Conservation (phyloP, 2,888 invertebrate species). For the Ptychoptera albimana region DNA sequence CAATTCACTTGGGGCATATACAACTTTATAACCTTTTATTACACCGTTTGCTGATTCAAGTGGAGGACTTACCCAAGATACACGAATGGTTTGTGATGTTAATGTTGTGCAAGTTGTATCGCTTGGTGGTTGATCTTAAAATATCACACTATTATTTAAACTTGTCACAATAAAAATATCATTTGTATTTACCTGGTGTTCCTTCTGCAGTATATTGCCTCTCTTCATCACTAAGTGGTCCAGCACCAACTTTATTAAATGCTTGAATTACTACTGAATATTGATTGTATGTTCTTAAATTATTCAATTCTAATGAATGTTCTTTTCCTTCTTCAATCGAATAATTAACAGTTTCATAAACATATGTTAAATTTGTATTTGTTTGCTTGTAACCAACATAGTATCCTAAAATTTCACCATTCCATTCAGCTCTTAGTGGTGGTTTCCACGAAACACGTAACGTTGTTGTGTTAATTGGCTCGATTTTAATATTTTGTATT, state of each 20-base stretch:
- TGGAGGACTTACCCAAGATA: conserved; percentile 90
- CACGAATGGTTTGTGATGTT: conserved; percentile 85
- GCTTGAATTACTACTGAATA: conserved; percentile 93
- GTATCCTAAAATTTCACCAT: conserved; percentile 80
- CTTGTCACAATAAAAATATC: no score
- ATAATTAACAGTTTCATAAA: conserved; percentile 84
- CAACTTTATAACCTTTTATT: conserved; percentile 89
- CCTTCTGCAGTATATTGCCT: conserved; percentile 91
- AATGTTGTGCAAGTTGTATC: conserved; percentile 84
- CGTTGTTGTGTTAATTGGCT: conserved; percentile 75
- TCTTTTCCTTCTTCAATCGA: conserved; percentile 84
- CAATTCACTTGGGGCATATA: conserved; percentile 78
- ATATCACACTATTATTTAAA: no score
- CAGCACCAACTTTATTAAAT: conserved; percentile 86
- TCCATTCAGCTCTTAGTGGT: conserved; percentile 78
- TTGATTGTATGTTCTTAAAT: conserved; percentile 81
- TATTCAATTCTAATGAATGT: conserved; percentile 66
- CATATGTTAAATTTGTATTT: conserved; percentile 69
- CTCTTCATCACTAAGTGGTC: conserved; percentile 77
- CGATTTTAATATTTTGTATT: conserved; percentile 69
- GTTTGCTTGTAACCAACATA: conserved; percentile 81
- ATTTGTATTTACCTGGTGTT: conserved; percentile 44
- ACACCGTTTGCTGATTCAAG: conserved; percentile 84
- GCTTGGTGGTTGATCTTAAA: conserved; percentile 55
- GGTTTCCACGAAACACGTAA: conserved; percentile 83